Evolutionary conservation across 2,797 vertebrate species (phyloP), one percentile per base, ranked within the genome.

Genomic region (Holocentrus rufus): DNA sequence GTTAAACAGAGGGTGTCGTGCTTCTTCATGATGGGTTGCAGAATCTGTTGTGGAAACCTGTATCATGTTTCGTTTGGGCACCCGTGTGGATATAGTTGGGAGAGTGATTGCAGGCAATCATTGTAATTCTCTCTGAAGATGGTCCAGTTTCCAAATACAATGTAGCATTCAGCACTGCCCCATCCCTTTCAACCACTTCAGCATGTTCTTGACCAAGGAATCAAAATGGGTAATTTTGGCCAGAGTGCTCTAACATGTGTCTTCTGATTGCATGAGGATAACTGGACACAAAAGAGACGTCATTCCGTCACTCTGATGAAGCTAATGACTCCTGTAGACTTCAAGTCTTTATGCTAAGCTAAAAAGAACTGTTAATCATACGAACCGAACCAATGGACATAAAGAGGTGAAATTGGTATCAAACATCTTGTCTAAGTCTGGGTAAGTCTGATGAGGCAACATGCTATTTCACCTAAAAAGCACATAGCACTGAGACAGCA

Each of bases 41-140:
- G 23, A 80, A 81, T 70, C 52, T 79, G 74, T 82, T 81, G 73
- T 80, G 75, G 84, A 65, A 56, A 72, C 69, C 69, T 50, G 1
- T 82, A 25, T 54, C 69, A 46, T 31, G 53, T 62, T 80, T 87
- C 84, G 83, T 81, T 74, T 71, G 61, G 23, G 59, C 44, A 18
- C 64, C 77, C 80, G 72, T 50, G 77, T 84, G 77, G 82, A 85
- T 73, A 80, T 78, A 76, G 76, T 80, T 77, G 65, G 79, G 72
- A 72, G 75, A 72, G 59, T 89, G 86, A 88, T 87, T 86, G 84
- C 67, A 80, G 83, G 80, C 74, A 72, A 74, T 89, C 67, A 81
- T 60, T 53, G 72, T 75, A 63, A 76, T 84, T 85, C 84, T 74
- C 70, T 78, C 56, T 81, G 62, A 85, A 77, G 73, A 79, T 61